Evolutionary conservation across 2,113 vertebrate genomes (phyloP), one percentile per base, ranked within the genome.

Genomic region (Nettapus auritus): DNA sequence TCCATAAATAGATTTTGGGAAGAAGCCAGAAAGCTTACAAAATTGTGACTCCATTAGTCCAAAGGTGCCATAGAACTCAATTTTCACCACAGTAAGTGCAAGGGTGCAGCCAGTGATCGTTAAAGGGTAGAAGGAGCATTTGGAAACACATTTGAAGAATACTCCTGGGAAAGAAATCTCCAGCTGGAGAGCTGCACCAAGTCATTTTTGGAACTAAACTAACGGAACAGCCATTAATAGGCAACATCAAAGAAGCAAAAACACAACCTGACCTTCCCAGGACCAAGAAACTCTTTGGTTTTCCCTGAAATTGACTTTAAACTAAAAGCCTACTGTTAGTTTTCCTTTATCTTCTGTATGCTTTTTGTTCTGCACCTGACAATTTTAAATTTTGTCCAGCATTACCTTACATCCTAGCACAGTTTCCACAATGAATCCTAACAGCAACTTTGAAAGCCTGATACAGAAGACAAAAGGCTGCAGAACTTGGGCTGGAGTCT

Each of bases 21-120:
- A 53, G 80, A n/a, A 79, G 86, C 76, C 86, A 79, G 60, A 18
- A 67, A 69, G 56, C 17, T 70, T 20, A 31, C 53, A 52, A 18
- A 86, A 75, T 29, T 46, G 50, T 31, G 60, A 11, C 28, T 85
- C 36, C 29, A 17, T 57, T 38, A 67, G 56, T 10, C 55, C 66
- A 48, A 33, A 70, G 70, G 31, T 44, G 36, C 42, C 38, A 48
- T 1, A 0, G 20, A 80, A 11, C 38, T 74, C 55, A 46, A 14
- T 19, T 5, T 57, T 78, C 75, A 77, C 66, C 0, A 0, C 42
- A 33, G 20, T 15, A 50, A 0, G 1, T 13, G 63, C 56, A 68
- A 73, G 50, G 69, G 34, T n/a, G 75, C 60, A 69, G 64, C 14
- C 64, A 69, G 7, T 0, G 0, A 67, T 60, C 3, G 0, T 8